Evolutionary conservation across 1,140 invertebrate species (phyloP), one percentile per base, ranked within the genome.

Genomic region (Drosophila gunungcola): DNA sequence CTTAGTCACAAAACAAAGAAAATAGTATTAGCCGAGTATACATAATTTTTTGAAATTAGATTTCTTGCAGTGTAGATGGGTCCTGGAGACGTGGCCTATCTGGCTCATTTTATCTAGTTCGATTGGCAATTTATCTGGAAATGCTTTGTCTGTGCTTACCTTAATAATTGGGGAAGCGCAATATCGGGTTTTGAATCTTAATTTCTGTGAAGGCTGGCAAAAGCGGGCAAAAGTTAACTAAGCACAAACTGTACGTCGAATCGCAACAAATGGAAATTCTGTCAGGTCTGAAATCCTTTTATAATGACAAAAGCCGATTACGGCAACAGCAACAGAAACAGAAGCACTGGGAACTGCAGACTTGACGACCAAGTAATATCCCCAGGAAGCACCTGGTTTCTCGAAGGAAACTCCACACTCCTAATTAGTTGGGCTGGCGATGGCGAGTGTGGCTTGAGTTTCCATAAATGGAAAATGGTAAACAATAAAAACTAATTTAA

Each of bases 241-340:
- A 86, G 54, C 62, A 70, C 48, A 21, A 42, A 11, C 78, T 29
- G 42, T 46, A 10, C 32, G 48, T 38, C 36, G 63, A 79, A 70
- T 89, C 79, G 80, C 84, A 83, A 80, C 84, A 83, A 88, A 88
- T 89, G 84, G 84, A 89, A 88, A 88, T 89, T 80, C 83, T 88
- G 84, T 88, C 79, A 74, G 83, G 84, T 84, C 79, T 89, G 84
- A 88, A 88, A 88, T 88, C 84, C 84, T 84, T 88, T 88, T 88
- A 89, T 88, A 88, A 88, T 88, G 84, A 88, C 84, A 88, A 88
- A 88, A 88, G 84, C 84, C 84, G 84, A 88, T 88, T 88, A 89
- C 84, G 78, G 76, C 73, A 79, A 77, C 63, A 67, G 16, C 16
- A 21, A 21, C 16, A 21, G 60, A 39, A 39, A 46, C 41, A 73